These are phyloP conservation scores for Dipus sagitta DNA, from an alignment of 2,797 vertebrate species.

Conservation along the genomic window DNA sequence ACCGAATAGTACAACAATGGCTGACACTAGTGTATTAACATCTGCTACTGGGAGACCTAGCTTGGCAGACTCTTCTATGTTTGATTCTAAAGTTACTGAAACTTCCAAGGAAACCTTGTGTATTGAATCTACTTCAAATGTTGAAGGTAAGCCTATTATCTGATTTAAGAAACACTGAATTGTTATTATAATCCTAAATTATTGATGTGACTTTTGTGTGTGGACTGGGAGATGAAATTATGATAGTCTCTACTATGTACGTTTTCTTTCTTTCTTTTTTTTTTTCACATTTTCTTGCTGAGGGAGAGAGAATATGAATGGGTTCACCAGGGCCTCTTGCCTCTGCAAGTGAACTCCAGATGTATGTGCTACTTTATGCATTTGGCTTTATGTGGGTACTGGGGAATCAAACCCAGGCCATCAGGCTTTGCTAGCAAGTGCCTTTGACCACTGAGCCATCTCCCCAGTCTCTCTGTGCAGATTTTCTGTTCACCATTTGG, in stretches of 20 bases:
- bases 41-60: slow-evolving; percentile 91
- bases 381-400: too few relatives aligned
- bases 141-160: slow-evolving; percentile 90
- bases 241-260: too few relatives aligned
- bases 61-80: slow-evolving; percentile 94
- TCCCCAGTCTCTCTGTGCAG: background rate
- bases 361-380: too few relatives aligned
- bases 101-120: slow-evolving; percentile 92
- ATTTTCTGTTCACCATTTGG: slow-evolving; percentile 36
- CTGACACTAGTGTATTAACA: slow-evolving; percentile 92
- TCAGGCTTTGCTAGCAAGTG: too few relatives aligned
- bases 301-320: too few relatives aligned
- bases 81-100: slow-evolving; percentile 94
- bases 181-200: slow-evolving; percentile 33
- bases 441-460: too few relatives aligned
- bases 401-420: too few relatives aligned
- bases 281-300: too few relatives aligned
- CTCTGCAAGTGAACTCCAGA: too few relatives aligned
- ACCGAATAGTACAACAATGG: slow-evolving; percentile 87
- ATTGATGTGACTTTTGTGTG: background rate
- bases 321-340: too few relatives aligned
- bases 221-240: background rate
- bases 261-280: too few relatives aligned
- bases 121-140: slow-evolving; percentile 86
- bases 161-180: slow-evolving; percentile 52